Evolutionary conservation across 2,888 invertebrate genomes (phyloP).

Genomic region (Papilio demoleus): DNA sequence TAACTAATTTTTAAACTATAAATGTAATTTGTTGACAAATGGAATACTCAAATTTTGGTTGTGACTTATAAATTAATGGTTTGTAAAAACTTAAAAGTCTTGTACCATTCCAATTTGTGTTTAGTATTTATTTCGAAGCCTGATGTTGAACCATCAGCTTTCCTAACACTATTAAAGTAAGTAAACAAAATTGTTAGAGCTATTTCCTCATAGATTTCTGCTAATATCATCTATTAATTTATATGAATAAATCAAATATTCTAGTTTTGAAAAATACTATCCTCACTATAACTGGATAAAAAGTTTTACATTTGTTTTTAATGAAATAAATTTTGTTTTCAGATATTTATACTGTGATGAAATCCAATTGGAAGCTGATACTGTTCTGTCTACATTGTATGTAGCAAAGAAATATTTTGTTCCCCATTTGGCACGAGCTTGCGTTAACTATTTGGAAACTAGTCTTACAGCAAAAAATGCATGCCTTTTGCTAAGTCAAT

Average conservation of each 20-base stretch:
- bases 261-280: too few species aligned
- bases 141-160: slow-evolving; percentile 97
- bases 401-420: slow-evolving; percentile 99
- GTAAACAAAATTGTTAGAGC: too few species aligned
- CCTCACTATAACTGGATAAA: too few species aligned
- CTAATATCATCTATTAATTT: too few species aligned
- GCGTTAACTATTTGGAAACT: slow-evolving; percentile 97
- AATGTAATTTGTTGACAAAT: not conserved
- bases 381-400: slow-evolving; percentile 96
- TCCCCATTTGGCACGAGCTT: slow-evolving; percentile 95
- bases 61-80: slow-evolving; percentile 58
- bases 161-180: slow-evolving; percentile 95
- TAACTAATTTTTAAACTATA: slow-evolving; percentile 50
- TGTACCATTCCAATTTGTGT: slow-evolving; percentile 37
- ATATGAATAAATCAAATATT: not conserved
- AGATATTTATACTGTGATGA: slow-evolving; percentile 99
- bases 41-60: slow-evolving; percentile 69
- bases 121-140: slow-evolving; percentile 27
- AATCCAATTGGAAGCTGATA: slow-evolving; percentile 97
- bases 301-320: too few species aligned
- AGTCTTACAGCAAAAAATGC: slow-evolving; percentile 98
- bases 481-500: slow-evolving; percentile 97
- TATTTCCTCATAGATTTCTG: too few species aligned
- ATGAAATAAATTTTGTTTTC: slow-evolving; percentile 56
- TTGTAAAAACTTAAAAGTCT: slow-evolving; percentile 3